Percentiles rank a stretch among this genome's conserved stretches.
Conservation (phyloP, 2,888 invertebrate species). For the Endotricha flammealis region DNA sequence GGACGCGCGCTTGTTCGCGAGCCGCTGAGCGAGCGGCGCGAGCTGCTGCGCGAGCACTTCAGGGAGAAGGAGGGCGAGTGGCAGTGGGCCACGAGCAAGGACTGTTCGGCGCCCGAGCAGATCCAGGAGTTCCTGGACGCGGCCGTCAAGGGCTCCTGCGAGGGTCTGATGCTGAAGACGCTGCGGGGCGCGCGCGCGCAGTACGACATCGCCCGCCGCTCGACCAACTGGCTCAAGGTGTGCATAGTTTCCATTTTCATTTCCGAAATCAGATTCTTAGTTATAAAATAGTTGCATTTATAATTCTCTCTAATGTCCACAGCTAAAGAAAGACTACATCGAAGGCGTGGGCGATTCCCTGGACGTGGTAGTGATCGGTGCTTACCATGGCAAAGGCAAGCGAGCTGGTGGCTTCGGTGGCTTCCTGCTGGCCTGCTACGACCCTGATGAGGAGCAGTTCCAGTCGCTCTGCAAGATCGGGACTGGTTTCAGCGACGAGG, state of each 20-base stretch:
- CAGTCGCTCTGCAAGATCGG: constrained; percentile 87
- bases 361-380: constrained; percentile 97
- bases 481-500: constrained; percentile 96
- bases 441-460: constrained; percentile 92
- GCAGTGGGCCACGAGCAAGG: constrained; percentile 89
- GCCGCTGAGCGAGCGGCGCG: constrained; percentile 86
- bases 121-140: constrained; percentile 96
- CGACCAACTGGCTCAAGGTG: constrained; percentile 94
- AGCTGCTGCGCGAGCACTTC: constrained; percentile 84
- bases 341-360: constrained; percentile 97
- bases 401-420: constrained; percentile 96
- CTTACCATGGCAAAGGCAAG: constrained; percentile 94
- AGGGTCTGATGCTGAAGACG: constrained; percentile 99
- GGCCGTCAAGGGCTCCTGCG: constrained; percentile 94
- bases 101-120: constrained; percentile 92
- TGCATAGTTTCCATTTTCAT: neutral
- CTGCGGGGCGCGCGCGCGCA: constrained; percentile 88
- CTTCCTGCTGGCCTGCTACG: constrained; percentile 95
- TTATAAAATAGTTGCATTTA: neutral
- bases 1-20: constrained; percentile 88
- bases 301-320: constrained; percentile 15
- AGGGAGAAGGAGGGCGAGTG: constrained; percentile 86
- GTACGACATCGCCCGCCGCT: constrained; percentile 98
- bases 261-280: neutral
- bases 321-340: constrained; percentile 97